Base-by-base conservation (phyloP, 2,113 vertebrate genomes). In the Eulemur rufifrons region DNA sequence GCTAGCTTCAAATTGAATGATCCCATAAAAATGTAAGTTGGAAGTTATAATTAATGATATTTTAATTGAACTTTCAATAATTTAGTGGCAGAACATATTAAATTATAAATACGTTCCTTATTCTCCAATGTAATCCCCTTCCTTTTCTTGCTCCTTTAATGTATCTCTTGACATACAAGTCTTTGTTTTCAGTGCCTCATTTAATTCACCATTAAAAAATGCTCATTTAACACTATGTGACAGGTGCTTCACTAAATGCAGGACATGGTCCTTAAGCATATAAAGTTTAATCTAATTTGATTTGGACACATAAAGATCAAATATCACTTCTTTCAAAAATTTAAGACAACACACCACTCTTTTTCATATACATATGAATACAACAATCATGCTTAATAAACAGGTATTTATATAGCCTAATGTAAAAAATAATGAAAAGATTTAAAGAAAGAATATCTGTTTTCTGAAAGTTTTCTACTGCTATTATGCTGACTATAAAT, bases 31-130 rank as follows among this genome's bases (percentile, higher is more conserved):
- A 87, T 56, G 20, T 59, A 59, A 78, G 47, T 42, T 66, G 52
- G 12, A 14, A 82, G 8, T 73, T 83, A 78, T 45, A 92, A 86
- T 97, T 93, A 90, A 76, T 25, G 20, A 89, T 1, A 3, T 45
- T 52, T 77, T 86, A 90, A 91, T 83, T 90, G 54, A 92, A 77
- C 25, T 77, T 86, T 91, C 37, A 96, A 92, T 90, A 95, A 93
- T 90, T 90, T 37, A 83, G 25, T 71, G 76, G 34, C 27, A 78
- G 54, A 83, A 59, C 11, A 86, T 82, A 82, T 90, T 90, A 86
- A 86, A 83, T 83, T 42, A 78, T 66, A 42, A 39, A 83, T 59
- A 59, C 66, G 17, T 42, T 18, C 8, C 37, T 86, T 83, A 68
- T 42, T 56, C 20, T 92, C 61, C 47, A 77, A 8, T 42, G 14